Base-by-base conservation (phyloP, 2,888 invertebrate species). In the Cerceris rybyensis region DNA sequence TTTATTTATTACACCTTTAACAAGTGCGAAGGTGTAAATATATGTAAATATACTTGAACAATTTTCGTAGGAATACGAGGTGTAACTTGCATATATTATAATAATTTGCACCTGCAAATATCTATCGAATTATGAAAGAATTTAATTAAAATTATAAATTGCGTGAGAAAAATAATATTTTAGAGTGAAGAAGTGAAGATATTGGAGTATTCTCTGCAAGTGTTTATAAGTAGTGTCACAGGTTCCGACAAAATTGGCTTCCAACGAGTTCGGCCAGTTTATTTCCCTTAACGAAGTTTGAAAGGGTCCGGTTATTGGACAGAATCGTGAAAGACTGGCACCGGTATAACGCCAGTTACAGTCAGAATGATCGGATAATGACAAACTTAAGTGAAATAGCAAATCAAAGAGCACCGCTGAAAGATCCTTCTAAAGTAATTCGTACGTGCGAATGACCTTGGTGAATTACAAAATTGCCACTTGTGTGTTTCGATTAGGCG, bases 231-330 rank as follows among this genome's bases (percentile, higher is more conserved):
- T n/a, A 50, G 66, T 61, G 50, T 60, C 43, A 59, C 54, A 69
- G 75, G 68, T 69, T 69, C 71, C 68, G 71, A 72, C 69, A n/a
- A 64, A 73, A 81, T 76, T 76, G 72, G 43, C 81, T 49, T 65
- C 58, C 57, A 49, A 67, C 73, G 58, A 49, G 71, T 66, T 63
- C 54, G 71, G 49, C 59, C 68, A 65, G 75, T 65, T 74, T 55
- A 52, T 65, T 70, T 68, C 74, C 71, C 79, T 80, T 88, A 88
- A 88, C 86, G 81, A 89, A 88, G 79, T 81, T 83, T 88, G 86
- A 88, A 88, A 89, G 86, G 83, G 83, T 72, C 79, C 80, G 79
- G 80, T 84, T 88, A 86, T 84, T 83, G 80, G 77, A 63, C 55
- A 61, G 58, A 73, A 57, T 68, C 57, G 65, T 61, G 68, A 80